Conservation (phyloP, 2,888 invertebrate species). For the Lepidocyrtinus sp. region DNA sequence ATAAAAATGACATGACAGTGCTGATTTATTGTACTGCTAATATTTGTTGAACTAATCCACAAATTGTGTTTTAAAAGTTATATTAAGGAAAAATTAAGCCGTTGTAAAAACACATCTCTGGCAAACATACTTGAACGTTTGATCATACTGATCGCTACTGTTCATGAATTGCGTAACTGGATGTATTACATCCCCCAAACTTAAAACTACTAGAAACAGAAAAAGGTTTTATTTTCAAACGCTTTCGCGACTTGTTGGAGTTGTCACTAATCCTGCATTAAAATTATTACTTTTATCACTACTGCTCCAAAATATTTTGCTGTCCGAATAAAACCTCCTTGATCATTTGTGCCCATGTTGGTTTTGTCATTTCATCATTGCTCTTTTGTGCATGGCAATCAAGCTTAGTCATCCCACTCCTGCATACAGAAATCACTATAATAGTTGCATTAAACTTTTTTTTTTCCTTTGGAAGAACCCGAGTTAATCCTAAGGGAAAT, state of each 20-base stretch:
- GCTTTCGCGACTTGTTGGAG: slow-evolving; percentile 23
- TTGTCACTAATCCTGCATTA: slow-evolving; percentile 43
- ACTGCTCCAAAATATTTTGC: not conserved
- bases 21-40: slow-evolving; percentile 47
- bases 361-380: not conserved
- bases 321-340: not conserved
- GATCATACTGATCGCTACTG: too few relatives aligned
- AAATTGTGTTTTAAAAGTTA: not conserved
- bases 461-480: slow-evolving; percentile 64
- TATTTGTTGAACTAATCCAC: slow-evolving; percentile 48
- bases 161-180: too few relatives aligned
- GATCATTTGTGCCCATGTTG: not conserved
- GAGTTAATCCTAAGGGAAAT: slow-evolving; percentile 70
- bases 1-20: slow-evolving; percentile 12
- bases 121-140: too few relatives aligned
- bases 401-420: slow-evolving; percentile 29
- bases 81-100: too few relatives aligned
- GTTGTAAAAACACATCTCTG: too few relatives aligned
- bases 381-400: not conserved
- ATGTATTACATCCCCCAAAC: too few relatives aligned
- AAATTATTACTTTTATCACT: slow-evolving; percentile 39
- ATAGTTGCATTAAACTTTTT: slow-evolving; percentile 25
- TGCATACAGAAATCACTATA: not conserved
- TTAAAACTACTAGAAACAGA: not conserved
- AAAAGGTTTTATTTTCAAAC: not conserved